These are phyloP conservation scores for Limenitis camilla DNA, from an alignment of 2,888 invertebrate species.

Conservation along the genomic window DNA sequence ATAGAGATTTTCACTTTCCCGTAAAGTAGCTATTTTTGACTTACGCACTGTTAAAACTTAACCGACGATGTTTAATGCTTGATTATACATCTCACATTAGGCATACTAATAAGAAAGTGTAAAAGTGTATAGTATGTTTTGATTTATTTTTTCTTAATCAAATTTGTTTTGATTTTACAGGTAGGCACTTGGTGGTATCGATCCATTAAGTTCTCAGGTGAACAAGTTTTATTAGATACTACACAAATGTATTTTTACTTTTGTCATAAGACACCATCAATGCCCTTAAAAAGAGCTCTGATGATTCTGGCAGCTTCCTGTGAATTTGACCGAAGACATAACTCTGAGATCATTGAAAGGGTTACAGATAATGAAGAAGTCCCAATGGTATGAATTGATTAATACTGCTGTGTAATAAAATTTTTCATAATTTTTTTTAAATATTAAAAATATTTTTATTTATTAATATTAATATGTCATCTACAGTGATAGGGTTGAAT, in stretches of 20 bases:
- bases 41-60: too few species aligned
- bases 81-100: too few species aligned
- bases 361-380: conserved; percentile 96
- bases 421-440: not conserved
- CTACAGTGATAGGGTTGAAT: too few species aligned
- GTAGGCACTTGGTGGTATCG: conserved; percentile 99
- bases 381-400: conserved; percentile 78
- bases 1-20: too few species aligned
- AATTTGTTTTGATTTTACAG: conserved; percentile 26
- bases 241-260: conserved; percentile 96
- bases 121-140: too few species aligned
- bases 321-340: conserved; percentile 95
- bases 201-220: conserved; percentile 96
- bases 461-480: not conserved
- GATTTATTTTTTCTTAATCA: too few species aligned
- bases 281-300: conserved; percentile 94
- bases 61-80: too few species aligned
- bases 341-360: conserved; percentile 94
- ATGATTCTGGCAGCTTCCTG: conserved; percentile 98
- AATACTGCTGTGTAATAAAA: not conserved
- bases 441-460: not conserved
- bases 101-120: too few species aligned
- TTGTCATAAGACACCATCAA: conserved; percentile 95
- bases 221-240: conserved; percentile 97
- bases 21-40: too few species aligned